Evolutionary conservation across 2,113 vertebrate species (phyloP).

Genomic region (Strix uralensis): DNA sequence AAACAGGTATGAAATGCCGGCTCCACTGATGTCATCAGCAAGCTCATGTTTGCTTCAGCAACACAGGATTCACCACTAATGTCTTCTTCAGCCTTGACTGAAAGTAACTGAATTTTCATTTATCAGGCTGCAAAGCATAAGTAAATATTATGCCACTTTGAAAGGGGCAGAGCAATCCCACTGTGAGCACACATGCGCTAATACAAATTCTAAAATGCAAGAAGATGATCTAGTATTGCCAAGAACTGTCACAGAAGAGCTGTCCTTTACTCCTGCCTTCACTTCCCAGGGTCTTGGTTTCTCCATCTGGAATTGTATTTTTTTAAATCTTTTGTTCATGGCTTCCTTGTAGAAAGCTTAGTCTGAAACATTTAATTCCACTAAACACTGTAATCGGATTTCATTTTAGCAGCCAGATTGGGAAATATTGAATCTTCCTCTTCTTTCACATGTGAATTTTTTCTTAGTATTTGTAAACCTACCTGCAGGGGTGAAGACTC

Average conservation of each 20-base stretch:
- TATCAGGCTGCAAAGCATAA: neutral
- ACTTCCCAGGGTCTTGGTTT: neutral
- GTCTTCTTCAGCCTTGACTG: neutral
- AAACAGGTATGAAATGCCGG: neutral
- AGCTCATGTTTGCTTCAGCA: neutral
- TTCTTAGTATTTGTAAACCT: neutral
- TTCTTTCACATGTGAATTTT: neutral
- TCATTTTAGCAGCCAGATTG: neutral
- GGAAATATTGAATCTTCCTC: neutral
- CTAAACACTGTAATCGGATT: neutral
- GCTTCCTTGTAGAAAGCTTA: neutral
- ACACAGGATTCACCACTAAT: neutral
- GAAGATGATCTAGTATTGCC: neutral
- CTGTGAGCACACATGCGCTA: neutral
- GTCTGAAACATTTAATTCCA: neutral
- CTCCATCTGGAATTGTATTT: neutral
- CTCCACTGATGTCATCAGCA: neutral
- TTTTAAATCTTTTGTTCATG: neutral
- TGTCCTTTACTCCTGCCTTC: neutral
- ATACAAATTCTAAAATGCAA: neutral
- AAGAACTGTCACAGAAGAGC: neutral
- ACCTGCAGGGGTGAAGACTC: neutral
- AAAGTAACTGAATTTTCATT: neutral
- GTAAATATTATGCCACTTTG: neutral
- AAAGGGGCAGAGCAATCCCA: neutral